Conservation (phyloP, 2,113 vertebrate species). For the Ochotona princeps region DNA sequence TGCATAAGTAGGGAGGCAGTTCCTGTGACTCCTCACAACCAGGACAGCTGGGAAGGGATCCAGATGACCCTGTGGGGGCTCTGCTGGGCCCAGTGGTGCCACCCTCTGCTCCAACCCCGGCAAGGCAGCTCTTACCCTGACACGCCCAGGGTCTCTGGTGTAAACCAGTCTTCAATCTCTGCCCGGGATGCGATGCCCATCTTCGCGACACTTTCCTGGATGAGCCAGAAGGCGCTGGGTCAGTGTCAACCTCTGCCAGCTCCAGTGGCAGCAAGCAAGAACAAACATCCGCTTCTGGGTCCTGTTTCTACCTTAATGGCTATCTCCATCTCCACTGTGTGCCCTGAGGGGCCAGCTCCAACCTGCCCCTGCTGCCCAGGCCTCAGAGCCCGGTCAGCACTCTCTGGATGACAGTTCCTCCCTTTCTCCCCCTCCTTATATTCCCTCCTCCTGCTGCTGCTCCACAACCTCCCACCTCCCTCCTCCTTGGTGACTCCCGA, state of each 20-base stretch:
- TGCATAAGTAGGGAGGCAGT: too few species aligned
- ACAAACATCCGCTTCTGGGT: not conserved
- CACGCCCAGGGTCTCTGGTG: slow-evolving; percentile 80
- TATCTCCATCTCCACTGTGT: not conserved
- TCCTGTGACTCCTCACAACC: too few species aligned
- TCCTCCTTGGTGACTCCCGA: not conserved
- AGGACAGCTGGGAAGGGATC: too few species aligned
- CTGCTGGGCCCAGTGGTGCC: not conserved
- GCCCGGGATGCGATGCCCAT: slow-evolving; percentile 86
- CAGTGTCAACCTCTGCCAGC: not conserved
- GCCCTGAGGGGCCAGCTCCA: too few species aligned
- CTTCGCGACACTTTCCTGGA: slow-evolving; percentile 89
- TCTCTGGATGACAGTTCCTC: too few species aligned
- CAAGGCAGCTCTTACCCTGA: slow-evolving; percentile 86
- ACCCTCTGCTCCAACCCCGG: too few species aligned
- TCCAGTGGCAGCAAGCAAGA: too few species aligned
- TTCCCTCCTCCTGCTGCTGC: too few species aligned
- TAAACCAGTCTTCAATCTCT: slow-evolving; percentile 91
- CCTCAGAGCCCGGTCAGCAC: too few species aligned
- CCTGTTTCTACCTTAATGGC: not conserved
- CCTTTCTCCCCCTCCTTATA: too few species aligned
- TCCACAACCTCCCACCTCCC: too few species aligned
- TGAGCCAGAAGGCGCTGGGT: not conserved
- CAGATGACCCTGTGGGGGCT: not conserved
- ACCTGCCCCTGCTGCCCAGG: too few species aligned